Percentiles rank a stretch among this genome's conserved stretches.
Conservation (phyloP, 2,113 vertebrate genomes). For the Mustela lutreola region DNA sequence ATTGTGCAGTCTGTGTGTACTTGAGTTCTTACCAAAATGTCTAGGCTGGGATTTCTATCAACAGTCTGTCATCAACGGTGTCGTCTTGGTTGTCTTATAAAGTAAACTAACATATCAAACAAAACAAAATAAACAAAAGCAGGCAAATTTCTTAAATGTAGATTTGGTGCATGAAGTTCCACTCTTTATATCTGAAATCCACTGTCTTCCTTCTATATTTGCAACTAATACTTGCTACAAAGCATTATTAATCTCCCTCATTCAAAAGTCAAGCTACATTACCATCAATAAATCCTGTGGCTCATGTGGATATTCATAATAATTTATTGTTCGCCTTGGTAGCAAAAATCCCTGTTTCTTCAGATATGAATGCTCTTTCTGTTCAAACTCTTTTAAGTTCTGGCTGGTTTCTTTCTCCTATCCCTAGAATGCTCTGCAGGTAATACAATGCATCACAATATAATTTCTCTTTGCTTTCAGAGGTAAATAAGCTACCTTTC, state of each 20-base stretch:
- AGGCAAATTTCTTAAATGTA: constrained; percentile 37
- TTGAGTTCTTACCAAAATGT: constrained; percentile 27
- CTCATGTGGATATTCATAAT: constrained; percentile 60
- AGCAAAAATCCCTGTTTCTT: constrained; percentile 74
- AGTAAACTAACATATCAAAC: constrained; percentile 25
- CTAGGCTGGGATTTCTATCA: neutral
- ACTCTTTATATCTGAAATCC: neutral
- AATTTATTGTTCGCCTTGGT: constrained; percentile 54
- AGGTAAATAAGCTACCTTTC: constrained; percentile 83
- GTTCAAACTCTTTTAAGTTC: constrained; percentile 75
- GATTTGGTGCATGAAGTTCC: neutral
- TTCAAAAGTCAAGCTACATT: constrained; percentile 55
- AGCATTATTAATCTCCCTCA: constrained; percentile 59
- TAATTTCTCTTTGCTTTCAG: constrained; percentile 76
- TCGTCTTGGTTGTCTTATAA: neutral
- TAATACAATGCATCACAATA: constrained; percentile 34
- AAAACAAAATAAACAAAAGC: constrained; percentile 30
- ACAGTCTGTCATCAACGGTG: neutral
- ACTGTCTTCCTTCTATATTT: constrained; percentile 8
- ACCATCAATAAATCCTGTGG: constrained; percentile 35
- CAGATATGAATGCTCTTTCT: constrained; percentile 63
- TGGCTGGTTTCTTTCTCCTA: constrained; percentile 61
- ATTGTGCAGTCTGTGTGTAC: neutral
- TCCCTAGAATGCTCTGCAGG: constrained; percentile 75
- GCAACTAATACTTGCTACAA: constrained; percentile 60